Evolutionary conservation across 2,888 invertebrate genomes (phyloP).

Genomic region (Eupeodes latifasciatus): DNA sequence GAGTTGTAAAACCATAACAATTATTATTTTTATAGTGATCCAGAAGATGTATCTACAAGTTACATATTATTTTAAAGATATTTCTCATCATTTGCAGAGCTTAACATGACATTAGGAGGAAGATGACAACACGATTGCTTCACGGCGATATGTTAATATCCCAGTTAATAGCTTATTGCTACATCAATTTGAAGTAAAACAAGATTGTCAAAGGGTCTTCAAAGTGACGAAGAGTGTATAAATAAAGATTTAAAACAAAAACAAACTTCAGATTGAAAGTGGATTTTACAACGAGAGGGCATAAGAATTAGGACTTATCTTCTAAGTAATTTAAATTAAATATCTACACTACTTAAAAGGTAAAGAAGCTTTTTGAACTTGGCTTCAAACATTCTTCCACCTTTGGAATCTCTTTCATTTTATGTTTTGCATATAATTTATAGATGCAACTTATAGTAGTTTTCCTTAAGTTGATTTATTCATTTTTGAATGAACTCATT

Average conservation of each 20-base stretch:
- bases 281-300: no score
- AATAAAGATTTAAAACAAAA: no score
- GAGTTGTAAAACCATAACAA: constrained; percentile 62
- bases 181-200: constrained; percentile 33
- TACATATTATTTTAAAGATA: constrained; percentile 11
- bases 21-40: constrained; percentile 11
- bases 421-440: background rate
- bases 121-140: constrained; percentile 41
- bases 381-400: no score
- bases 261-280: no score
- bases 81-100: constrained; percentile 44
- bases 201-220: constrained; percentile 10
- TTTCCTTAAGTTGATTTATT: background rate
- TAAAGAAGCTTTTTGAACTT: no score
- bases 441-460: background rate
- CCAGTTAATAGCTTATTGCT: constrained; percentile 54
- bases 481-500: constrained; percentile 5
- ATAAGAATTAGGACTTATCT: no score
- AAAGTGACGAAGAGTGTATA: background rate
- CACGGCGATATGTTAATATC: constrained; percentile 50
- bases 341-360: no score
- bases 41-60: background rate
- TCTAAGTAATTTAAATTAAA: no score
- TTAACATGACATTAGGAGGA: constrained; percentile 40
- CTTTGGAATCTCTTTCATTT: no score